These are phyloP conservation scores for Parthenolecanium corni DNA, from an alignment of 2,888 invertebrate genomes.

Conservation along the genomic window DNA sequence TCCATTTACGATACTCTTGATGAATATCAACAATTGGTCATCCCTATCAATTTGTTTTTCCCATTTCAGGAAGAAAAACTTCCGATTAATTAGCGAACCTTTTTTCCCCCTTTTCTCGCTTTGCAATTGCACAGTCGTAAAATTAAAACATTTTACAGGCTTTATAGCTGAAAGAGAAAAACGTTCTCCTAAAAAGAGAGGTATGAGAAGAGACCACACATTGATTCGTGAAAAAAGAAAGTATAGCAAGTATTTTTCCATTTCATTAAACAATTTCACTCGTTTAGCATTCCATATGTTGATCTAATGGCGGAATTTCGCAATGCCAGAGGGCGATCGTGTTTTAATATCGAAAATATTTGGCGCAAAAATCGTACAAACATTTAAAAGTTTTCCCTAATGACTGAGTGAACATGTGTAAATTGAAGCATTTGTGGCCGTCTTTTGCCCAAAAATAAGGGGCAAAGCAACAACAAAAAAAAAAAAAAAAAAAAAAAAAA, in stretches of 20 bases:
- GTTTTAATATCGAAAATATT: constrained; percentile 11
- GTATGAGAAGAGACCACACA: not conserved
- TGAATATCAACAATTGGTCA: too few species aligned
- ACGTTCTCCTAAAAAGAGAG: not conserved
- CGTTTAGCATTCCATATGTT: constrained; percentile 3
- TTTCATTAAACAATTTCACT: constrained; percentile 11
- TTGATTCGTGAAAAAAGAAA: not conserved
- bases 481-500: too few species aligned
- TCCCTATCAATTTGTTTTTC: too few species aligned
- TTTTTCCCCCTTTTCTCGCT: too few species aligned
- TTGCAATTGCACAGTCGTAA: too few species aligned
- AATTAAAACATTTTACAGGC: too few species aligned
- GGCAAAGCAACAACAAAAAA: not conserved
- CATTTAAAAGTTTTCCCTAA: constrained; percentile 25
- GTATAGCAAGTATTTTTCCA: not conserved
- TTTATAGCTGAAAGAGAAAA: not conserved
- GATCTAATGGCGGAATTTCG: not conserved
- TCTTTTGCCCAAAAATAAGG: not conserved
- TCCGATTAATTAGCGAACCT: too few species aligned
- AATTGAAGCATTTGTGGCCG: constrained; percentile 18
- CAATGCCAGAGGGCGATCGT: not conserved
- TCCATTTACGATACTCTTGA: too few species aligned
- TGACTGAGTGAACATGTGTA: constrained; percentile 25
- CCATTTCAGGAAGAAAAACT: too few species aligned
- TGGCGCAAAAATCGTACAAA: constrained; percentile 6